A percentile compares a stretch with the other conserved stretches of the same genome.
phyloP scores from a whole-genome alignment of 2,113 vertebrate species.

The Coptodon bakossiorum region DNA sequence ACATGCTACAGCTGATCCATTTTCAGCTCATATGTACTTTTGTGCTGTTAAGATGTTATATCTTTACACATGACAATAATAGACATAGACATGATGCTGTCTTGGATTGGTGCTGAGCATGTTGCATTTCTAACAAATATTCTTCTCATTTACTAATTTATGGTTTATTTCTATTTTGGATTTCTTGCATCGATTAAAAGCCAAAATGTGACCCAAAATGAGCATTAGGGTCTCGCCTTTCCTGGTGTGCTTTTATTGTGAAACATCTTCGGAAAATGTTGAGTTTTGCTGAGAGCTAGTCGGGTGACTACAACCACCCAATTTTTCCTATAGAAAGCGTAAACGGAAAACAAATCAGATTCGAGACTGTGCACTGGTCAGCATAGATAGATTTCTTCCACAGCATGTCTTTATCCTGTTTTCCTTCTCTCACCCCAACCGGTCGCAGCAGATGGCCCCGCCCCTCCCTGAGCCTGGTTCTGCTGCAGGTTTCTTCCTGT shows the following conservation, averaged over 20 bases:
- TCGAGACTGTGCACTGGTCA: not conserved
- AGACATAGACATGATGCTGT: not conserved
- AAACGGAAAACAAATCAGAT: not conserved
- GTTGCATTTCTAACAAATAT: not conserved
- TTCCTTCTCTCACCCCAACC: fast-evolving
- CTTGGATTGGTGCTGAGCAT: not conserved
- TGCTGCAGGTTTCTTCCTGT: fast-evolving
- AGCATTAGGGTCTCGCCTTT: not conserved
- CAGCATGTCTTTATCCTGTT: not conserved
- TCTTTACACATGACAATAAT: not conserved
- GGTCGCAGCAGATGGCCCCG: not conserved
- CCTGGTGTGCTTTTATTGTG: not conserved
- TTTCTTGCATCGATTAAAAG: not conserved
- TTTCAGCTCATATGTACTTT: not conserved
- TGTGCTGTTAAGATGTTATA: not conserved
- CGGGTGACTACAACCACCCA: not conserved
- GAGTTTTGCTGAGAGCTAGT: not conserved
- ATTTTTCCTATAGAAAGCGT: not conserved
- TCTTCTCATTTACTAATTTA: not conserved
- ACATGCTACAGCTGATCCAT: not conserved
- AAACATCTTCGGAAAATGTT: not conserved
- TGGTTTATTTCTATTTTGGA: not conserved
- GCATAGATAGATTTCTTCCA: not conserved
- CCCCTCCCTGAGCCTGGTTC: not conserved
- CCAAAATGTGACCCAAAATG: not conserved